A percentile compares a stretch with the other conserved stretches of the same genome.
Evolutionary conservation across 2,888 invertebrate genomes (phyloP).

Genomic region (Ctenicera cuprea): DNA sequence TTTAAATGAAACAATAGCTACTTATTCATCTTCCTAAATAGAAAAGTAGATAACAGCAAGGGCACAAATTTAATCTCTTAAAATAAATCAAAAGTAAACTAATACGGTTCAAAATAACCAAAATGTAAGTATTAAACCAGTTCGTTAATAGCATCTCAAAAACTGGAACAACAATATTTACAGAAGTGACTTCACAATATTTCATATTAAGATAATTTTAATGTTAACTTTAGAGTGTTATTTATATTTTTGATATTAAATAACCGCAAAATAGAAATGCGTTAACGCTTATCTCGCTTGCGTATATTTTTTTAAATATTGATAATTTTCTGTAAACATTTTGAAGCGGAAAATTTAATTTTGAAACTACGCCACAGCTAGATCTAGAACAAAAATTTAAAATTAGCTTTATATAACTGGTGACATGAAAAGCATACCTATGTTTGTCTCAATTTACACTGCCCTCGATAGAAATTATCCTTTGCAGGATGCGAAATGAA

Average conservation of each 20-base stretch:
- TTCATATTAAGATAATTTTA: background rate
- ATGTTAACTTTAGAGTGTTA: background rate
- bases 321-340: background rate
- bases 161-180: constrained; percentile 6
- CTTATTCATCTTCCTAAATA: too few relatives aligned
- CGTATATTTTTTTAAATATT: background rate
- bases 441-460: background rate
- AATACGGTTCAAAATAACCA: background rate
- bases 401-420: too few relatives aligned
- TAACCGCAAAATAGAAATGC: background rate
- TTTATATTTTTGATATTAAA: background rate
- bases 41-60: too few relatives aligned
- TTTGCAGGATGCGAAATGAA: constrained; percentile 22
- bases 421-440: background rate
- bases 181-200: background rate
- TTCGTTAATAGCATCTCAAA: background rate
- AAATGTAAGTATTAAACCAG: background rate
- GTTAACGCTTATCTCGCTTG: background rate
- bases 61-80: background rate
- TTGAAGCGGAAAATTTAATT: too few relatives aligned
- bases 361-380: too few relatives aligned
- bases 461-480: background rate
- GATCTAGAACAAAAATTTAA: too few relatives aligned
- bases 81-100: background rate
- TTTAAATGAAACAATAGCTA: too few relatives aligned